Base-by-base conservation (phyloP, 2,113 vertebrate species). In the Boulengeromyrus knoepffleri region DNA sequence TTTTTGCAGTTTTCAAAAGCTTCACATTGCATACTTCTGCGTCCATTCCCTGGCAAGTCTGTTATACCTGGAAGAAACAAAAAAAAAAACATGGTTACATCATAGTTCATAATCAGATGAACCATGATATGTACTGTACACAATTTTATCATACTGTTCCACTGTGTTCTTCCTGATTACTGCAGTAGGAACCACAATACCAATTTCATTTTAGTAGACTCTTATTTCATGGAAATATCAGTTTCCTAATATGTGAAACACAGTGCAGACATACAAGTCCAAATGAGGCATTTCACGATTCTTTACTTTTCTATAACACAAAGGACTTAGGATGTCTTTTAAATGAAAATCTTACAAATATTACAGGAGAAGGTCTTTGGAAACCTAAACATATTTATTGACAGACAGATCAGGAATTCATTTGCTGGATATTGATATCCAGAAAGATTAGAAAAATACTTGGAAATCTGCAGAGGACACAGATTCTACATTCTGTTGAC, bases 11-110 rank as follows among this genome's bases (percentile, higher is more conserved):
- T 93, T 92, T 93, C 91, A 89, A 90, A 91, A 90, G 93, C 89
- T 91, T 96, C 94, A 96, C 96, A 97, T 96, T 94, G 96, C 96
- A 91, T 97, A 97, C 93, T 97, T 97, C 92, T 96, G 95, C 47
- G 96, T 97, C 96, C 96, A 97, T 94, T 97, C 96, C 94, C 96
- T 95, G 90, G 96, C 96, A 94, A 96, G 92, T 95, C 96, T 97
- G 95, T 97, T 97, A 94, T 97, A 97, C 93, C 96, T 97, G 93
- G 8, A 91, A 86, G 3, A 85, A 92, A 90, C 90, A 91, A 91
- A 5, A 87, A 9, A 52, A 17, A 52, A 52, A 45, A 62, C 5
- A 56, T 24, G 47, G 3, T 77, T 24, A 89, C 27, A 80, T 49
- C 9, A 85, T 42, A 36, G 70, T 27, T 66, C 62, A 66, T 80